Evolutionary conservation across 2,113 vertebrate genomes (phyloP).

Genomic region (Microtus montanus): DNA sequence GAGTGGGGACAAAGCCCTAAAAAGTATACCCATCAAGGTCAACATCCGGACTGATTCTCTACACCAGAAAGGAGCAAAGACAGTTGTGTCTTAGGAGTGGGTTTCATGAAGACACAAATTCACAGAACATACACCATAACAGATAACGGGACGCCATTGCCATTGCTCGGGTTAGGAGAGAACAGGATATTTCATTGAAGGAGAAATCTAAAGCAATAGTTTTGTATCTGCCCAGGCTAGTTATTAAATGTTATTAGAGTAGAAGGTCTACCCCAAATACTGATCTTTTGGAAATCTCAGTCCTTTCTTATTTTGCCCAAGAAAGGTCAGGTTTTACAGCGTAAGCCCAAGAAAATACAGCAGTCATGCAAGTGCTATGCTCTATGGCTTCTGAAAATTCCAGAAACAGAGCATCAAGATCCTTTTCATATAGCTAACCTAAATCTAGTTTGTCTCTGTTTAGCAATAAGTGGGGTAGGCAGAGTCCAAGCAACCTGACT

Average conservation of each 20-base stretch:
- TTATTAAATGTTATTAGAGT: neutral
- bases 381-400: neutral
- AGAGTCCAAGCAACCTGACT: neutral
- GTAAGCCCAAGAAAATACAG: neutral
- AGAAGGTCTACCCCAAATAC: neutral
- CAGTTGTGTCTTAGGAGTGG: neutral
- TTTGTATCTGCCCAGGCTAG: neutral
- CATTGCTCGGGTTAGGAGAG: neutral
- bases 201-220: neutral
- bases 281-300: neutral
- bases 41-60: slow-evolving; percentile 4
- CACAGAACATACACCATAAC: neutral
- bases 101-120: neutral
- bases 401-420: neutral
- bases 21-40: neutral
- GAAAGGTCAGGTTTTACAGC: neutral
- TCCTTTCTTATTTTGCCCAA: neutral
- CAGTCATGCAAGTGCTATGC: neutral
- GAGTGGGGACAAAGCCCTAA: neutral
- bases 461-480: neutral
- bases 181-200: neutral
- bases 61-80: neutral
- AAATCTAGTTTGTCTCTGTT: neutral
- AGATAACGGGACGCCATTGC: neutral
- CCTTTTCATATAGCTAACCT: neutral